Evolutionary conservation across 2,113 vertebrate species (phyloP).

Genomic region (Lontra canadensis): DNA sequence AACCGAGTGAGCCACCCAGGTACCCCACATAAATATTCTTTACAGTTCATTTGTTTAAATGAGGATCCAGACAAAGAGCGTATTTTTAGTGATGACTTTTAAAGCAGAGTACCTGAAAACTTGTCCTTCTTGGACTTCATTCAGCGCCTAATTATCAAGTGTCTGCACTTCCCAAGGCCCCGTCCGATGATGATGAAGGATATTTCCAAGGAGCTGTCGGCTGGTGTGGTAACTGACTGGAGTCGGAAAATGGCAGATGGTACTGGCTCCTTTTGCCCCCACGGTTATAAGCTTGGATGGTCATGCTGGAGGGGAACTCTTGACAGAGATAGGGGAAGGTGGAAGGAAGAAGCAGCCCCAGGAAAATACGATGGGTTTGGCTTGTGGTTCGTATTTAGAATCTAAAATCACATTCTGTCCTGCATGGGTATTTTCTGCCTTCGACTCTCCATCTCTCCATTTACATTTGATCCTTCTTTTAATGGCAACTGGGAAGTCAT

Average conservation of each 20-base stretch:
- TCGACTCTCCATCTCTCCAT: neutral
- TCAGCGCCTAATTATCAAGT: neutral
- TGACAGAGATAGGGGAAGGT: neutral
- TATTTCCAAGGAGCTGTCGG: neutral
- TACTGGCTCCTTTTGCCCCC: neutral
- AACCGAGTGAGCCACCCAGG: neutral
- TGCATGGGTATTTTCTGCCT: neutral
- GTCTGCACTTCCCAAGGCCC: neutral
- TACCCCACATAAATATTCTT: neutral
- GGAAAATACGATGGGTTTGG: neutral
- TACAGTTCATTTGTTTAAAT: neutral
- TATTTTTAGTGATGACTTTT: neutral
- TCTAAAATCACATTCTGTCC: neutral
- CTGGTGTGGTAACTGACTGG: neutral
- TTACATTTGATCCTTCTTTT: neutral
- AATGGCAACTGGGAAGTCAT: neutral
- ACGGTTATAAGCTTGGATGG: neutral
- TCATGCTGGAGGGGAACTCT: neutral
- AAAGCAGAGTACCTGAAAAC: neutral
- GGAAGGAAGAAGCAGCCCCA: neutral
- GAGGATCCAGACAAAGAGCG: neutral
- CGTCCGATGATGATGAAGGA: neutral
- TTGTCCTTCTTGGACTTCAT: neutral
- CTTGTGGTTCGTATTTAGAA: neutral
- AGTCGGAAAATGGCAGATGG: neutral